These are phyloP conservation scores for Chymomyza fuscimana DNA, from an alignment of 2,888 invertebrate genomes.

Conservation along the genomic window DNA sequence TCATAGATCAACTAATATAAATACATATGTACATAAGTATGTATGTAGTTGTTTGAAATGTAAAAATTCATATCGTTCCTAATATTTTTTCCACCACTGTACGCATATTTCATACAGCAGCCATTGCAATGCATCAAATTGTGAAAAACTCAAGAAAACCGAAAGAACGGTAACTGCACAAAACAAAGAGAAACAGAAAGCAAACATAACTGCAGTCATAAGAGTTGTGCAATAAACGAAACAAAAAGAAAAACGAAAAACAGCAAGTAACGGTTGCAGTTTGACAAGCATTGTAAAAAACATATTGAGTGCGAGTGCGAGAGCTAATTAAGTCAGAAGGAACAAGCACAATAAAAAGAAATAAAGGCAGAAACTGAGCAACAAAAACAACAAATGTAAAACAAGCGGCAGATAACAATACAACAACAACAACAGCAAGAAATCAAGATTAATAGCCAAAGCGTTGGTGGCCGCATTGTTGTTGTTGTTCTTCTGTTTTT, in stretches of 20 bases:
- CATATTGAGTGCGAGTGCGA: constrained; percentile 6
- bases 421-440: not conserved
- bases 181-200: not conserved
- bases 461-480: not conserved
- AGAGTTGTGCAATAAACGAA: not conserved
- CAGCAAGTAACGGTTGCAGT: not conserved
- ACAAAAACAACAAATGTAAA: constrained; percentile 2
- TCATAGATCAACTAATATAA: too few species aligned
- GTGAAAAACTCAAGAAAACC: not conserved
- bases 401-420: not conserved
- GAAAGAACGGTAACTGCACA: not conserved
- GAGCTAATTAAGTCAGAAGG: not conserved
- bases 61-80: too few species aligned
- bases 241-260: not conserved
- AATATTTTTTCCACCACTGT: too few species aligned
- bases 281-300: constrained; percentile 21
- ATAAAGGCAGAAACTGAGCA: constrained; percentile 1
- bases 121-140: not conserved
- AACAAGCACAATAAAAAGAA: not conserved
- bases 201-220: not conserved
- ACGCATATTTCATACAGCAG: not conserved
- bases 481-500: not conserved
- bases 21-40: too few species aligned
- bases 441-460: not conserved
- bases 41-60: too few species aligned